Percentiles rank a stretch among this genome's conserved stretches.
These are phyloP conservation scores for Conomelus anceps DNA, from an alignment of 2,888 invertebrate species.

Conservation along the genomic window DNA sequence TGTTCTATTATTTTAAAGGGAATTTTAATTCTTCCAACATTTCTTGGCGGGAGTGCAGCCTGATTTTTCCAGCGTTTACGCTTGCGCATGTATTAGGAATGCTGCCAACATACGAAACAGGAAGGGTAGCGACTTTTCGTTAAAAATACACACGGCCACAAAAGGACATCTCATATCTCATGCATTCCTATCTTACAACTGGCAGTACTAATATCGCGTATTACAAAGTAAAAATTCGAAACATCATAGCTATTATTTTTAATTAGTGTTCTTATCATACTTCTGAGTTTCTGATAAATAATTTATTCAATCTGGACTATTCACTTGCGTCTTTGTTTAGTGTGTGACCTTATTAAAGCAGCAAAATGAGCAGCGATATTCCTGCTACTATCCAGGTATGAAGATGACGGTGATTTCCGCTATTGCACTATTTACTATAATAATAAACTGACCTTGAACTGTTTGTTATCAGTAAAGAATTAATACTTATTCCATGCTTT, in stretches of 20 bases:
- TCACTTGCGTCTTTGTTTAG: not conserved
- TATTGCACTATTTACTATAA: not conserved
- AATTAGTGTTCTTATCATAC: no score
- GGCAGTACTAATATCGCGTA: no score
- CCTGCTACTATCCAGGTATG: not conserved
- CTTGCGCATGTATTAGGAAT: not conserved
- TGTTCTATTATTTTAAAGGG: no score
- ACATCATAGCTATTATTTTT: no score
- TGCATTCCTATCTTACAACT: not conserved
- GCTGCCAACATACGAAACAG: not conserved
- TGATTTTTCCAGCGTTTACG: not conserved
- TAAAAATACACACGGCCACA: not conserved
- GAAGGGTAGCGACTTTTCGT: not conserved
- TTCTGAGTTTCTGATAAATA: not conserved
- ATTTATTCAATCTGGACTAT: not conserved
- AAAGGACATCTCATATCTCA: not conserved
- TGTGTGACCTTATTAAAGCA: not conserved
- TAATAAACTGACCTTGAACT: not conserved
- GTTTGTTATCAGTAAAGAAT: not conserved
- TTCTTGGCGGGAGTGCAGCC: not conserved
- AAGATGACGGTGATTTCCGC: not conserved
- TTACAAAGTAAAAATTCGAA: no score
- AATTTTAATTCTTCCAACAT: not conserved
- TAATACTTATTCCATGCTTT: not conserved
- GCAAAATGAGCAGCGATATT: not conserved